A percentile compares a stretch with the other conserved stretches of the same genome.
phyloP scores from a whole-genome alignment of 2,797 vertebrate species.

The Takifugu rubripes region DNA sequence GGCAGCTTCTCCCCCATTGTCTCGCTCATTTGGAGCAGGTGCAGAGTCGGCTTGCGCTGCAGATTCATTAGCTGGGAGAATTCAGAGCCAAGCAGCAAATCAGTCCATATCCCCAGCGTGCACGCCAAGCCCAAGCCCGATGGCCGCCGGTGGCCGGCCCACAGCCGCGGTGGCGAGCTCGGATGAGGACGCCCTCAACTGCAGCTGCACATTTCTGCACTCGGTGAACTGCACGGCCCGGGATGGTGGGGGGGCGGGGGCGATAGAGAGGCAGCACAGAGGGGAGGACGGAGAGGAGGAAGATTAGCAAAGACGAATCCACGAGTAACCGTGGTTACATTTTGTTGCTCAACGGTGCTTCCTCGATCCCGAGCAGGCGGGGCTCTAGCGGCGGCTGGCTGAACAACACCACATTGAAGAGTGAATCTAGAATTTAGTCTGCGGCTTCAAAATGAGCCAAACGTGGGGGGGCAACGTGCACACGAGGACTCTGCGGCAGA shows the following conservation, averaged over 20 bases:
- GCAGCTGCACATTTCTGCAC: slow-evolving; percentile 62
- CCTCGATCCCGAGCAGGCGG: too few species aligned
- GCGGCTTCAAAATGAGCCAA: neutral
- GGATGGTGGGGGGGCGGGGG: neutral
- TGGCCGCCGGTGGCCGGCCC: slow-evolving; percentile 14
- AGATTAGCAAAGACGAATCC: neutral
- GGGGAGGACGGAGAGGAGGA: neutral
- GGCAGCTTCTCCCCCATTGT: slow-evolving; percentile 21
- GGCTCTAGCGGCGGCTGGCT: too few species aligned
- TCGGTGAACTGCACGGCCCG: slow-evolving; percentile 46
- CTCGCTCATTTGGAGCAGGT: slow-evolving; percentile 36
- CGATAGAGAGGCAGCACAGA: slow-evolving; percentile 5
- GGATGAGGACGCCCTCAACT: slow-evolving; percentile 30
- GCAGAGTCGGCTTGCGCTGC: slow-evolving; percentile 5
- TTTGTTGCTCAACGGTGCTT: too few species aligned
- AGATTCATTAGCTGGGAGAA: slow-evolving; percentile 39
- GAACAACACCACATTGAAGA: too few species aligned
- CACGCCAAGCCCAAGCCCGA: slow-evolving; percentile 27
- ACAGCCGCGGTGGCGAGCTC: slow-evolving; percentile 23
- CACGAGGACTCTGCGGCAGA: slow-evolving; percentile 64
- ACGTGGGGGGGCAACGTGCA: slow-evolving; percentile 22
- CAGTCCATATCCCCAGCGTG: slow-evolving; percentile 26
- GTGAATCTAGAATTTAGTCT: too few species aligned
- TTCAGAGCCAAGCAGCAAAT: slow-evolving; percentile 31
- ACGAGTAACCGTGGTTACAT: too few species aligned